These are phyloP conservation scores for Oncorhynchus keta DNA, from an alignment of 2,113 vertebrate genomes.

Conservation along the genomic window DNA sequence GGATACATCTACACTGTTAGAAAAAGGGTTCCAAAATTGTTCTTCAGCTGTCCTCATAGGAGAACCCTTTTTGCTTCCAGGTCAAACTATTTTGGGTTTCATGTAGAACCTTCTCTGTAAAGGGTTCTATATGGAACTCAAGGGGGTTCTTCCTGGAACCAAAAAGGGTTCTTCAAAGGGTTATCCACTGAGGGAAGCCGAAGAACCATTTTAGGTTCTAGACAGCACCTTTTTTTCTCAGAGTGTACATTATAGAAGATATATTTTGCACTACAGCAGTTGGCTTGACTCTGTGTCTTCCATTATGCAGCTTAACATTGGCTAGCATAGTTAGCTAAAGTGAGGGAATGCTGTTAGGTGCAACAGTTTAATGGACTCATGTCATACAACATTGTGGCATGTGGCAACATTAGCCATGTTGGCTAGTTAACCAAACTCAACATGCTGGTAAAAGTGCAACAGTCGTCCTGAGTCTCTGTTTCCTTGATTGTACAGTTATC, in stretches of 20 bases:
- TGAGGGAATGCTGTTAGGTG: not conserved
- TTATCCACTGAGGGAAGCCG: too few relatives aligned
- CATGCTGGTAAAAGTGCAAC: not conserved
- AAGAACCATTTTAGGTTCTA: too few relatives aligned
- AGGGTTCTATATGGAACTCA: too few relatives aligned
- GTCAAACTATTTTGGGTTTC: too few relatives aligned
- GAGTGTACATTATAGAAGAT: constrained; percentile 18
- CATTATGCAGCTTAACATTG: not conserved
- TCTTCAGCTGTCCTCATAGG: too few relatives aligned
- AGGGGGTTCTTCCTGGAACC: too few relatives aligned
- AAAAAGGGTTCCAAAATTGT: too few relatives aligned
- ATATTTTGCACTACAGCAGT: constrained; percentile 32
- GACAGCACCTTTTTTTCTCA: too few relatives aligned
- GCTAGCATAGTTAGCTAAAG: not conserved
- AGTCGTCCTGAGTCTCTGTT: not conserved
- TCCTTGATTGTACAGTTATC: not conserved
- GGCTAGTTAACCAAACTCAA: not conserved
- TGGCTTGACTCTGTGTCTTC: not conserved
- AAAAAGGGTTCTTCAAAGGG: too few relatives aligned
- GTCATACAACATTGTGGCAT: not conserved
- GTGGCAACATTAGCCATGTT: not conserved
- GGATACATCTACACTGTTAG: constrained; percentile 27
- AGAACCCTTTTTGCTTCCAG: too few relatives aligned
- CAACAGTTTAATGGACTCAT: not conserved
- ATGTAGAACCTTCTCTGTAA: too few relatives aligned